Conservation (phyloP, 2,888 invertebrate genomes). For the Apamea sordens region DNA sequence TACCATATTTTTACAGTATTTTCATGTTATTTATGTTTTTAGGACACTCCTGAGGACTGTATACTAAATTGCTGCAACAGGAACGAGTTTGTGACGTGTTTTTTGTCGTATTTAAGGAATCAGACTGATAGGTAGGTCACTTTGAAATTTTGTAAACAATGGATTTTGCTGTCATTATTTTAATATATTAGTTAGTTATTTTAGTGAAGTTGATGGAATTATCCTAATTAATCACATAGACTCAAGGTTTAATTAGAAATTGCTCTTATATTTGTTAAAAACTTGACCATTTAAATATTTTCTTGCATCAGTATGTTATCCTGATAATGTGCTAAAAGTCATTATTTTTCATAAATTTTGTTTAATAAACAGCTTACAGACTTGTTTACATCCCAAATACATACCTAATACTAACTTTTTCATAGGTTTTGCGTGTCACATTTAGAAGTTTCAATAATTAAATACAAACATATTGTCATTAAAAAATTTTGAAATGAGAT, state of each 20-base stretch:
- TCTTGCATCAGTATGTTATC: background rate
- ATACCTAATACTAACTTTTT: too few species aligned
- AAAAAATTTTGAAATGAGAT: background rate
- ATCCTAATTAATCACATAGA: background rate
- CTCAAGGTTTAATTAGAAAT: background rate
- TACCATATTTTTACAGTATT: constrained; percentile 50
- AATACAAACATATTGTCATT: too few species aligned
- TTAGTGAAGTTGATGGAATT: background rate
- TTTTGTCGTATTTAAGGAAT: constrained; percentile 88
- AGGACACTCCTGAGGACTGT: constrained; percentile 84
- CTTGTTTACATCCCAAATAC: background rate
- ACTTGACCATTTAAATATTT: background rate
- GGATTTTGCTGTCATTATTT: background rate
- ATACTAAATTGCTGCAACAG: constrained; percentile 81
- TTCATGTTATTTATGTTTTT: constrained; percentile 69
- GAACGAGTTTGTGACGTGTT: constrained; percentile 90
- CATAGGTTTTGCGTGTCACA: background rate
- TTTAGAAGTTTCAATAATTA: background rate
- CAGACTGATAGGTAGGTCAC: constrained; percentile 88
- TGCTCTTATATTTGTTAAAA: background rate
- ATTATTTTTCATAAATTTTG: background rate
- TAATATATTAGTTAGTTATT: background rate
- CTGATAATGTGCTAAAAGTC: background rate
- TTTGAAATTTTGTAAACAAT: constrained; percentile 62
- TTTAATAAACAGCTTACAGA: background rate